A percentile compares a stretch with the other conserved stretches of the same genome.
These are phyloP conservation scores for Dryobota labecula DNA, from an alignment of 2,888 invertebrate species.

Conservation along the genomic window DNA sequence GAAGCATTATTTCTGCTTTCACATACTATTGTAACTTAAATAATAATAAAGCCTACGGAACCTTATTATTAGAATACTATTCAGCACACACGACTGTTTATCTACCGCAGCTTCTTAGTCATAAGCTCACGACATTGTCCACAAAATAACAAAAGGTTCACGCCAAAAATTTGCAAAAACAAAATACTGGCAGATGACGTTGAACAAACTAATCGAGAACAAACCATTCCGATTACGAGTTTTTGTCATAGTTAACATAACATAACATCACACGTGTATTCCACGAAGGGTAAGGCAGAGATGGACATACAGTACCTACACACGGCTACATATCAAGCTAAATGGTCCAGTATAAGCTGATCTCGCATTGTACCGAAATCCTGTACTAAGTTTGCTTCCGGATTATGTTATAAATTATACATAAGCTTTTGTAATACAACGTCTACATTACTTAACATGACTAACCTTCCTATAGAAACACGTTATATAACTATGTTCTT, in stretches of 20 bases:
- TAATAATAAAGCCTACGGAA: slow-evolving; percentile 33
- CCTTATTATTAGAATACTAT: slow-evolving; percentile 33
- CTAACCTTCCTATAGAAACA: neutral
- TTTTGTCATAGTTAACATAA: neutral
- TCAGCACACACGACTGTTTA: slow-evolving; percentile 21
- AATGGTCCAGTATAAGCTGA: too few relatives aligned
- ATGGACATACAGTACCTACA: neutral
- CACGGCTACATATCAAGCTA: too few relatives aligned
- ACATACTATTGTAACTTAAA: neutral
- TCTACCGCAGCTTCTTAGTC: slow-evolving; percentile 60
- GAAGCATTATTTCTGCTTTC: neutral
- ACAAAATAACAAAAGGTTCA: slow-evolving; percentile 38
- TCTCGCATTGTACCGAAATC: too few relatives aligned
- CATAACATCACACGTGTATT: neutral
- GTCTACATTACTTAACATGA: neutral
- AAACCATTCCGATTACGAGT: neutral
- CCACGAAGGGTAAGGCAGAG: neutral
- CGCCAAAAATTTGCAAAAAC: neutral
- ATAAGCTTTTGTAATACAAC: neutral
- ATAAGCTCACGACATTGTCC: slow-evolving; percentile 50
- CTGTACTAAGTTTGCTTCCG: neutral
- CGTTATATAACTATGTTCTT: neutral
- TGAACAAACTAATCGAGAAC: neutral
- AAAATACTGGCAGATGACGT: neutral
- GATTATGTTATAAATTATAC: neutral